Conservation (phyloP, 92 coral and sea anemone species). For the Blastomussa wellsi region DNA sequence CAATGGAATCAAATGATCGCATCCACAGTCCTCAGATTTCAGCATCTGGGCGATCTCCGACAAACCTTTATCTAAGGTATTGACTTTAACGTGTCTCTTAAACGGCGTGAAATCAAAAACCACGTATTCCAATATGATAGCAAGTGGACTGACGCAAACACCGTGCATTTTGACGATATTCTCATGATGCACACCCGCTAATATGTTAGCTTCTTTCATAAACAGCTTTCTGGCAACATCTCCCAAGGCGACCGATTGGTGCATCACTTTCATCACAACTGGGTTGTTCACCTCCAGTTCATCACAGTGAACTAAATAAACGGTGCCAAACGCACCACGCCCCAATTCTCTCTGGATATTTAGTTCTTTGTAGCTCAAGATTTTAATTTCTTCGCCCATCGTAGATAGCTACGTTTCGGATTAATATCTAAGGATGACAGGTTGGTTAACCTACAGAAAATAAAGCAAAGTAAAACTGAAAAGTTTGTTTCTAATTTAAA, state of each 20-base stretch:
- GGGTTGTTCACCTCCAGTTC: neutral
- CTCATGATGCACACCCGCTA: slow-evolving; percentile 6
- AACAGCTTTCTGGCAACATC: slow-evolving; percentile 16
- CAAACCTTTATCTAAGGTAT: slow-evolving; percentile 8
- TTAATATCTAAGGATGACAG: neutral
- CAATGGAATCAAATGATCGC: slow-evolving; percentile 11
- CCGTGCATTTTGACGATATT: slow-evolving; percentile 25
- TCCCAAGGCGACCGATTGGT: neutral
- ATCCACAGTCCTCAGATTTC: neutral
- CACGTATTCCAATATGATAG: slow-evolving; percentile 28
- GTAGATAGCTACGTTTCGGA: too few species aligned
- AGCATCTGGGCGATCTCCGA: slow-evolving; percentile 1
- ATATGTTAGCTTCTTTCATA: slow-evolving; percentile 34
- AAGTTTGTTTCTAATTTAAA: too few species aligned
- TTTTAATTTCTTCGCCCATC: neutral
- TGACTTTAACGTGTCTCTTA: neutral
- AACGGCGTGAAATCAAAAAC: slow-evolving; percentile 29
- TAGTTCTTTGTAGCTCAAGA: neutral
- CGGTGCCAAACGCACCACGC: slow-evolving; percentile 23
- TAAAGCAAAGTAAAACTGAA: neutral
- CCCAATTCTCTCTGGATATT: slow-evolving; percentile 8
- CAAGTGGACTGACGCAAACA: slow-evolving; percentile 17
- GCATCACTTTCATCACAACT: slow-evolving; percentile 26
- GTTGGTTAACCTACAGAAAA: neutral
- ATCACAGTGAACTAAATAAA: slow-evolving; percentile 1